Conservation (phyloP, 2,888 invertebrate species). For the Panzeria rudis region DNA sequence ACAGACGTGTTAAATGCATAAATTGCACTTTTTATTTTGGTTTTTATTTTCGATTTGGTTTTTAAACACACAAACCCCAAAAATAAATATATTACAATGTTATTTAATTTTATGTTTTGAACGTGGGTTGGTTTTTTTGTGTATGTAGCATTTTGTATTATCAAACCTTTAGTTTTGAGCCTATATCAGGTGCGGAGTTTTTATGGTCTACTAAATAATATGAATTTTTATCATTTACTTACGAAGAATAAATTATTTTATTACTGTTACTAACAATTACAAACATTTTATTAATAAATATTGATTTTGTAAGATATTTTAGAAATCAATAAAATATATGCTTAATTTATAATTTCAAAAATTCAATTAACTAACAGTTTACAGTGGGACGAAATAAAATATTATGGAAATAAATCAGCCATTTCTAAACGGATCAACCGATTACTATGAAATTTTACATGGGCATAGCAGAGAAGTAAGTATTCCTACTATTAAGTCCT, state of each 20-base stretch:
- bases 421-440: too few relatives aligned
- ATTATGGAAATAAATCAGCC: too few relatives aligned
- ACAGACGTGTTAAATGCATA: slow-evolving; percentile 61
- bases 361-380: too few relatives aligned
- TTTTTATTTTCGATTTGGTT: slow-evolving; percentile 8
- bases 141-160: background rate
- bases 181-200: slow-evolving; percentile 56
- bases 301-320: slow-evolving; percentile 34
- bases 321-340: slow-evolving; percentile 4
- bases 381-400: too few relatives aligned
- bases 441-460: too few relatives aligned
- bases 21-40: slow-evolving; percentile 41
- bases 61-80: slow-evolving; percentile 8
- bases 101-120: slow-evolving; percentile 42
- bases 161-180: slow-evolving; percentile 38
- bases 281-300: slow-evolving; percentile 38
- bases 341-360: background rate
- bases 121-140: slow-evolving; percentile 46
- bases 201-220: slow-evolving; percentile 56
- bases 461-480: too few relatives aligned
- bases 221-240: slow-evolving; percentile 9
- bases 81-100: slow-evolving; percentile 8
- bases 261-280: slow-evolving; percentile 31
- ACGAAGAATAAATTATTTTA: slow-evolving; percentile 36
- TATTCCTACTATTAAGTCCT: too few relatives aligned